phyloP scores from a whole-genome alignment of 1,140 invertebrate species.

The Zaprionus ornatus region DNA sequence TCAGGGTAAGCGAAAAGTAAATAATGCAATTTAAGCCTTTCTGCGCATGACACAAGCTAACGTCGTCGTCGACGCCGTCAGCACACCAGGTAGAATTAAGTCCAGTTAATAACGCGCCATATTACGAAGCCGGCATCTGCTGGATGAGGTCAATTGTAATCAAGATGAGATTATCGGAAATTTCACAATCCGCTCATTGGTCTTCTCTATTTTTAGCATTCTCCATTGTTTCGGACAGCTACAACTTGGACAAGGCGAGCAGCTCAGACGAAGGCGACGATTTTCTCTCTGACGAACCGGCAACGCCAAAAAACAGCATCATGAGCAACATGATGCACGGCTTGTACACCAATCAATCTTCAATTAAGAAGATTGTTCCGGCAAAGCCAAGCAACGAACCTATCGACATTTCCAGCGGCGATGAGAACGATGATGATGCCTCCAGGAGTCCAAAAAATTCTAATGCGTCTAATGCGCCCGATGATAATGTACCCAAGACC shows the following conservation, averaged over 20 bases:
- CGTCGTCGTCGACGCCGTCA: neutral
- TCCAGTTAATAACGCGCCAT: neutral
- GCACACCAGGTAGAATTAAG: neutral
- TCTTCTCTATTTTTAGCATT: constrained; percentile 79
- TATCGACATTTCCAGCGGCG: constrained; percentile 86
- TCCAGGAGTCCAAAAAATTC: constrained; percentile 49
- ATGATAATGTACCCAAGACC: neutral
- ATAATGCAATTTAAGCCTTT: neutral
- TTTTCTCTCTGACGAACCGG: constrained; percentile 40
- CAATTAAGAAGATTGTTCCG: constrained; percentile 12
- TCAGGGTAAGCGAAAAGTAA: constrained; percentile 84
- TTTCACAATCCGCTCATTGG: neutral
- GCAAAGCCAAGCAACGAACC: constrained; percentile 76
- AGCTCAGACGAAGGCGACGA: constrained; percentile 56
- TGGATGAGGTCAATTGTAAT: neutral
- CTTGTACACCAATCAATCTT: constrained; percentile 44
- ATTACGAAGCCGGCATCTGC: neutral
- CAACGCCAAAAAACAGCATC: constrained; percentile 83
- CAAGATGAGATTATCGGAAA: neutral
- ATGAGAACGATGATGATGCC: constrained; percentile 84
- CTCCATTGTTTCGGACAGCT: constrained; percentile 86
- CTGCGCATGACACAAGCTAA: neutral
- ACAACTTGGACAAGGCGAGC: constrained; percentile 84
- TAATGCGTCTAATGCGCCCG: neutral
- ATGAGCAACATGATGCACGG: constrained; percentile 86